Percentiles rank a stretch among this genome's conserved stretches.
Evolutionary conservation across 2,888 invertebrate species (phyloP).

Genomic region (Colostygia pectinataria): DNA sequence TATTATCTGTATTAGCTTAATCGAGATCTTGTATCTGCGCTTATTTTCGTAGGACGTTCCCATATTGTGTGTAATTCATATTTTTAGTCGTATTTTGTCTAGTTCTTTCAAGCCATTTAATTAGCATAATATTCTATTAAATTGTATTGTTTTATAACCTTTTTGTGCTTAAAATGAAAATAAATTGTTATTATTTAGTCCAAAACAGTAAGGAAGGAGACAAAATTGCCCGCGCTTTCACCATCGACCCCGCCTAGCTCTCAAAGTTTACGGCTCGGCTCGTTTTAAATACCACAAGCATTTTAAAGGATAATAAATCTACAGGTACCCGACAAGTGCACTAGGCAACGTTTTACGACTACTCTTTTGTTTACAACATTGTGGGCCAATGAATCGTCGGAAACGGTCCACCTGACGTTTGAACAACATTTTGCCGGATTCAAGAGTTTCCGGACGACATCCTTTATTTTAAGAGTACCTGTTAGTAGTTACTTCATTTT

Average conservation of each 20-base stretch:
- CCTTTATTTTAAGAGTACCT: conserved; percentile 42
- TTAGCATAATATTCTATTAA: too few relatives aligned
- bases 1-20: conserved; percentile 49
- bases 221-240: conserved; percentile 19
- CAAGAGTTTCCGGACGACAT: conserved; percentile 34
- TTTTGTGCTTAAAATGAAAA: too few relatives aligned
- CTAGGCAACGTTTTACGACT: conserved; percentile 42
- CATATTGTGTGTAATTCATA: too few relatives aligned
- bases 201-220: conserved; percentile 18
- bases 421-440: conserved; percentile 39
- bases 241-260: conserved; percentile 30
- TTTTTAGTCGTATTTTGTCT: too few relatives aligned
- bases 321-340: conserved; percentile 50
- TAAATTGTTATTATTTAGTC: conserved; percentile 19
- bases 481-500: conserved; percentile 39
- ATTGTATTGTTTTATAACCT: too few relatives aligned
- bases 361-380: conserved; percentile 48
- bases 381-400: conserved; percentile 49
- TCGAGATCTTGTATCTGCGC: too few relatives aligned
- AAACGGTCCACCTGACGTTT: conserved; percentile 47
- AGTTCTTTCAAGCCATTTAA: too few relatives aligned
- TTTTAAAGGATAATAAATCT: conserved; percentile 37
- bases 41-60: too few relatives aligned
- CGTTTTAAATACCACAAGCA: conserved; percentile 31
- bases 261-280: conserved; percentile 16